Conservation (phyloP, 2,797 vertebrate species). For the Lepus townsendii region DNA sequence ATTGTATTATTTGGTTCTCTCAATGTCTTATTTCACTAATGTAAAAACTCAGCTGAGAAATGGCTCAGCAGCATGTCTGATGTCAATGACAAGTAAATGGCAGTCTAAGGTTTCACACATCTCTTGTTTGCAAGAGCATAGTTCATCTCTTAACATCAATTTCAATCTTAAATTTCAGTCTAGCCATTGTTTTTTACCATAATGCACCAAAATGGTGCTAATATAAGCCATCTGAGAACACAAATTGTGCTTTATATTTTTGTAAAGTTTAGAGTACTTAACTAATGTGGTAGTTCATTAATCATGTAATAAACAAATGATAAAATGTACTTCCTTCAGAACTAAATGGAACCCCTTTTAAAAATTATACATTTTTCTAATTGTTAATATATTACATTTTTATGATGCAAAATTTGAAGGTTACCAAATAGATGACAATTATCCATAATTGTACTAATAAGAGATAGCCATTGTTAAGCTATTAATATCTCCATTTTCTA, state of each 20-base stretch:
- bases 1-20: not conserved
- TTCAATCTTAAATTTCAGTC: conserved; percentile 1
- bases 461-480: not conserved
- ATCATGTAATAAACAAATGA: not conserved
- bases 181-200: not conserved
- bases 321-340: not conserved
- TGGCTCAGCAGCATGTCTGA: too few relatives aligned
- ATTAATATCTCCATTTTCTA: not conserved
- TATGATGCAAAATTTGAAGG: not conserved
- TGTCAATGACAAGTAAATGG: not conserved
- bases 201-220: not conserved
- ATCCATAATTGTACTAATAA: not conserved
- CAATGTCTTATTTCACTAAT: not conserved
- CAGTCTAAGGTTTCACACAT: rapidly evolving
- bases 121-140: not conserved
- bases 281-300: not conserved
- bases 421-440: not conserved
- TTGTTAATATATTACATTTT: not conserved
- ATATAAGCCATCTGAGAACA: not conserved
- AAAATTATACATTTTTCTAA: not conserved
- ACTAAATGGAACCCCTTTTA: not conserved
- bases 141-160: not conserved
- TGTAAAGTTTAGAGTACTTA: not conserved
- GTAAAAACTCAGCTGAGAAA: not conserved
- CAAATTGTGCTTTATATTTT: not conserved